These are phyloP conservation scores for Willowsia nigromaculata DNA, from an alignment of 2,888 invertebrate genomes.

Conservation along the genomic window DNA sequence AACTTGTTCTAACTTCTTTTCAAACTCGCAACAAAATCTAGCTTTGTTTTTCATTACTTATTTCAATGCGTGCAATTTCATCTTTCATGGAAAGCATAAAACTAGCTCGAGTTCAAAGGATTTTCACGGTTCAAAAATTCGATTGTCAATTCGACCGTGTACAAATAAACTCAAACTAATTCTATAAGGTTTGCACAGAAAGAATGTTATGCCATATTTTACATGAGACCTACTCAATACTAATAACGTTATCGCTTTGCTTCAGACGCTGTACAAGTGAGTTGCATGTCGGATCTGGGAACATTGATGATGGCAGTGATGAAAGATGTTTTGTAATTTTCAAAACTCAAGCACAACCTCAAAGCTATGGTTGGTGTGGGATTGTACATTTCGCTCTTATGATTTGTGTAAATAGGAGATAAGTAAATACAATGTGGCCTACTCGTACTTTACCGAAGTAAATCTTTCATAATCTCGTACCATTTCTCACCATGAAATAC, in stretches of 20 bases:
- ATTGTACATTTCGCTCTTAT: too few relatives aligned
- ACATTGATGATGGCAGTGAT: conserved; percentile 32
- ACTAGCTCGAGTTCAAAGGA: background rate
- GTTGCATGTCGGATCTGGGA: background rate
- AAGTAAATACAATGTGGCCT: too few relatives aligned
- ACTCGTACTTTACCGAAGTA: too few relatives aligned
- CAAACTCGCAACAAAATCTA: too few relatives aligned
- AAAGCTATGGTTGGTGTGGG: background rate
- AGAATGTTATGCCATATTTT: background rate
- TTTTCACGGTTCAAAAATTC: conserved; percentile 38
- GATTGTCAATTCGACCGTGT: background rate
- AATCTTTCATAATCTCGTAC: too few relatives aligned
- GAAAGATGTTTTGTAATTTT: conserved; percentile 1
- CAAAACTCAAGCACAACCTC: background rate
- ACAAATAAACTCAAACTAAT: background rate
- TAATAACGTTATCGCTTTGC: background rate
- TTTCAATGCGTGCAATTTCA: background rate
- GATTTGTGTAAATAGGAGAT: too few relatives aligned
- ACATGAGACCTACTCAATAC: conserved; percentile 23
- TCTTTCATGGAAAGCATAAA: background rate
- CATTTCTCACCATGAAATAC: too few relatives aligned
- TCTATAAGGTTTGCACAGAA: background rate
- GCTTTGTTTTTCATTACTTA: too few relatives aligned
- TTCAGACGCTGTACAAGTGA: background rate
- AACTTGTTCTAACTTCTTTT: too few relatives aligned